Evolutionary conservation across 2,888 invertebrate species (phyloP), one percentile per base, ranked within the genome.

Genomic region (Yponomeuta evonymella): DNA sequence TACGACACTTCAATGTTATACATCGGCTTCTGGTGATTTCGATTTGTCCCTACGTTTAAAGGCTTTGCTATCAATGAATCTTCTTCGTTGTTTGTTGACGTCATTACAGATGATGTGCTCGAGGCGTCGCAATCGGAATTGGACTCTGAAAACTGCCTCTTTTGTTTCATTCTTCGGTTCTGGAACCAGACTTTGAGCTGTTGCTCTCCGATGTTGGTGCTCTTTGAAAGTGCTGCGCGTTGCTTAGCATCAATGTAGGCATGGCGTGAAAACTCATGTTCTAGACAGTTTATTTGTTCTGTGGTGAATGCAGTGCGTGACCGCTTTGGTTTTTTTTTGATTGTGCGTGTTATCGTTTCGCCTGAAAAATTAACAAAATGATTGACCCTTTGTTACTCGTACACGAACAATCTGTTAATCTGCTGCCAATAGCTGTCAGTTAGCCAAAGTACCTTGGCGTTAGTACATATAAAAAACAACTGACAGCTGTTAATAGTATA

Each of bases 181-280:
- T 97, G 97, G 81, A 97, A 97, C 97, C 97, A 97, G 62, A 96
- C 94, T 83, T 97, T 97, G 71, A 97, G 94, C 80, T 95, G 95
- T 71, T 95, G 92, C 76, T 96, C 96, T 1, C 93, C 93, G 2
- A 97, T 89, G 67, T 91, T 92, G 0, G 96, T 85, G 1, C 83
- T 76, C 0, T 93, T 83, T 0, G 96, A 94, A 80, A 97, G 90
- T 75, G 95, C 93, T 64, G 94, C 94, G 63, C 96, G 92, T 64
- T 93, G 85, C 0, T 94, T 93, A 2, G 95, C 88, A 76, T 94
- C 94, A 2, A 97, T 86, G 81, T 96, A 97, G 73, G 93, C 94
- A 72, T 93, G 93, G 73, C 83, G 15, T 8, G 62, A 12, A 77
- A 95, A 95, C 77, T 95, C 94, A 73, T 94, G 94, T 76, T 97